Percentiles rank a stretch among this genome's conserved stretches.
These are phyloP conservation scores for Zaprionus vittiger DNA, from an alignment of 1,140 invertebrate species.

Conservation along the genomic window DNA sequence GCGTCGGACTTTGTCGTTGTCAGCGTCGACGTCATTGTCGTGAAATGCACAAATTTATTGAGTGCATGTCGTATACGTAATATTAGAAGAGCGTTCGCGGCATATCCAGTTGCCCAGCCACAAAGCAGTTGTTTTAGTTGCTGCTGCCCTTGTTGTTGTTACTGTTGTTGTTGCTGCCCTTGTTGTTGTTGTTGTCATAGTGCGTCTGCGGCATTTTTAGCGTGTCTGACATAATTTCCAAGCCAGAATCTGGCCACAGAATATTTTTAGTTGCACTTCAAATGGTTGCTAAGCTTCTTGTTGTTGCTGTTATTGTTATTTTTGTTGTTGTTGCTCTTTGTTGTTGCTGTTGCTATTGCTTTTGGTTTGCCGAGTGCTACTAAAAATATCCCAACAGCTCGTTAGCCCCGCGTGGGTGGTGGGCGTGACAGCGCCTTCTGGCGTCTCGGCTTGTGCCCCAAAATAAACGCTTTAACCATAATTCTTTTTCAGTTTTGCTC, in stretches of 20 bases:
- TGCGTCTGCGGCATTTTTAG: constrained; percentile 33
- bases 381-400: constrained; percentile 52
- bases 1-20: constrained; percentile 29
- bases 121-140: constrained; percentile 2
- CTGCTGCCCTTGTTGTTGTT: not conserved
- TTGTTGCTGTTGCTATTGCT: constrained; percentile 10
- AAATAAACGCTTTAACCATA: constrained; percentile 64
- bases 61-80: constrained; percentile 67
- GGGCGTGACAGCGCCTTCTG: constrained; percentile 6
- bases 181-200: constrained; percentile 25
- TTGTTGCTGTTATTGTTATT: not conserved
- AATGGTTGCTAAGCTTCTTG: constrained; percentile 26
- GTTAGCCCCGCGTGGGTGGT: constrained; percentile 2
- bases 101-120: constrained; percentile 17
- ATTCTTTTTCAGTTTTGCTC: constrained; percentile 23
- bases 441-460: constrained; percentile 17
- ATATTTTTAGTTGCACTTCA: constrained; percentile 75
- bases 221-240: constrained; percentile 56
- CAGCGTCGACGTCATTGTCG: constrained; percentile 49
- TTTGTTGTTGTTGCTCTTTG: not conserved
- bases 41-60: constrained; percentile 75
- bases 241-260: constrained; percentile 41
- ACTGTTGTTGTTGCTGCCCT: not conserved
- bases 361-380: constrained; percentile 10
- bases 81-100: constrained; percentile 40